A percentile compares a stretch with the other conserved stretches of the same genome.
Conservation (phyloP, 2,888 invertebrate genomes). For the Trilocha varians region DNA sequence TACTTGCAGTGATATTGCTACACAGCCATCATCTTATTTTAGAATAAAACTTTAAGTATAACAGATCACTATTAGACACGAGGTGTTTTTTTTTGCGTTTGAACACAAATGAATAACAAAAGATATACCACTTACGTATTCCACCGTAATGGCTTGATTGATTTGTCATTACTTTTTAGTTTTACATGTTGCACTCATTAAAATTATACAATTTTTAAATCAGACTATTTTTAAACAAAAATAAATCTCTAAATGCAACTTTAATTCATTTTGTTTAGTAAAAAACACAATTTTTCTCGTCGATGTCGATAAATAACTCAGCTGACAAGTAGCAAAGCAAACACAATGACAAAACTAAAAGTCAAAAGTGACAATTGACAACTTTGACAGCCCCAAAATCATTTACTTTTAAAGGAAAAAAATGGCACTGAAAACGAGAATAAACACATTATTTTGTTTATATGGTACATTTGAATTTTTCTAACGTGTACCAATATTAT, state of each 20-base stretch:
- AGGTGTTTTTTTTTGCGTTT: constrained; percentile 48
- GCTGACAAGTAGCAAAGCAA: constrained; percentile 23
- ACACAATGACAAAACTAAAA: constrained; percentile 10
- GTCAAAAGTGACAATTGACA: not conserved
- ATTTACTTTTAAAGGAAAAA: not conserved
- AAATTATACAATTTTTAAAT: not conserved
- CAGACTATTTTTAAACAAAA: not conserved
- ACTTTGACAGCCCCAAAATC: not conserved
- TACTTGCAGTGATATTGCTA: too few relatives aligned
- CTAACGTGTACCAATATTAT: too few relatives aligned
- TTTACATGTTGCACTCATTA: constrained; percentile 1
- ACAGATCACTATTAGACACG: constrained; percentile 28
- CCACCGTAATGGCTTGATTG: constrained; percentile 22
- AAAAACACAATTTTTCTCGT: constrained; percentile 58
- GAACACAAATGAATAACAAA: constrained; percentile 43
- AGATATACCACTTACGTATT: constrained; percentile 57
- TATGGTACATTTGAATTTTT: too few relatives aligned
- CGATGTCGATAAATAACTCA: constrained; percentile 28
- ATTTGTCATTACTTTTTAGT: not conserved
- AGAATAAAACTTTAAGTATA: constrained; percentile 4
- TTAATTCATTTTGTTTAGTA: constrained; percentile 16
- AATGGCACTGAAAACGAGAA: not conserved
- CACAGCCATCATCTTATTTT: too few relatives aligned
- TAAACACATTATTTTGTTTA: too few relatives aligned
- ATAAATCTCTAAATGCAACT: not conserved